A percentile compares a stretch with the other conserved stretches of the same genome.
Evolutionary conservation across 1,140 invertebrate genomes (phyloP).

Genomic region (Probaryconus sp.): DNA sequence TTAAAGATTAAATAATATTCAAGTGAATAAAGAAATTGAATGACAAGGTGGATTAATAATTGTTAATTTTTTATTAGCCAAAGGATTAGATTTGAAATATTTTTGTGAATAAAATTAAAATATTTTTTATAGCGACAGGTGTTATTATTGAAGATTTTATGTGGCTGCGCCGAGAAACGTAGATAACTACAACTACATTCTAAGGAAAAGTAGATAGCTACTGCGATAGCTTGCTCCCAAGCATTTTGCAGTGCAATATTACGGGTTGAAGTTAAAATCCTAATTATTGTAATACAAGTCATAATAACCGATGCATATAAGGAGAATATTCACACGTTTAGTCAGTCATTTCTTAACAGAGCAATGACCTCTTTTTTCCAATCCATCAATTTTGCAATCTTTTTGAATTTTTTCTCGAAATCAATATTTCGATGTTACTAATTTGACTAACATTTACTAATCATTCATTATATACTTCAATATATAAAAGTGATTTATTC

Average conservation of each 20-base stretch:
- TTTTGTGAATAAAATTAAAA: neutral
- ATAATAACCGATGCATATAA: slow-evolving; percentile 11
- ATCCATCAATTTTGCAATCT: no score
- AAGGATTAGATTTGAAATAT: neutral
- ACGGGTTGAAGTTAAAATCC: neutral
- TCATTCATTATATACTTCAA: no score
- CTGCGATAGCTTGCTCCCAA: slow-evolving; percentile 1
- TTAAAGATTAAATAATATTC: no score
- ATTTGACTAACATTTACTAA: no score
- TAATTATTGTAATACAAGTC: slow-evolving; percentile 8
- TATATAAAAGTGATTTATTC: no score
- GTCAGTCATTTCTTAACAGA: slow-evolving; percentile 1
- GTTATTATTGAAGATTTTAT: slow-evolving; percentile 20
- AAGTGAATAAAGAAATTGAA: neutral
- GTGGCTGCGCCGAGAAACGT: slow-evolving; percentile 33
- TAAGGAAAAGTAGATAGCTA: slow-evolving; percentile 43
- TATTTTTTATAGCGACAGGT: neutral
- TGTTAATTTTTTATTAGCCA: slow-evolving; percentile 4
- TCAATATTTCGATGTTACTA: no score
- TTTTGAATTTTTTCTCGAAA: no score
- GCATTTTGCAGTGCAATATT: slow-evolving; percentile 8
- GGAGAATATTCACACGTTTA: slow-evolving; percentile 2
- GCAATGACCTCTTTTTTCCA: no score
- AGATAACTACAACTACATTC: slow-evolving; percentile 32
- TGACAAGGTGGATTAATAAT: neutral